phyloP scores from a whole-genome alignment of 2,113 vertebrate species.

The Eptesicus fuscus region DNA sequence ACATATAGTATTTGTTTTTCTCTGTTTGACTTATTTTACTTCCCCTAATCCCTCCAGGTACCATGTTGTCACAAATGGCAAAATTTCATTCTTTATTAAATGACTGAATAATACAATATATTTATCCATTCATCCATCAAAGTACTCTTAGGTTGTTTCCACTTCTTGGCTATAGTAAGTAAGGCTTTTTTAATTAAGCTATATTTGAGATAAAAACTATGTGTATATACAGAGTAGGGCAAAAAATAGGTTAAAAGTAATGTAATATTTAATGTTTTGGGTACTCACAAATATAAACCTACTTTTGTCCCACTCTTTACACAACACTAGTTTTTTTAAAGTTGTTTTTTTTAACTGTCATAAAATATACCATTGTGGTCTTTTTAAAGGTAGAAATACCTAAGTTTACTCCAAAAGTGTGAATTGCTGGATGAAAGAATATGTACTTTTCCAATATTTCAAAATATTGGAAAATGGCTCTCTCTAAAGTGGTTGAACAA shows the following conservation, averaged over 20 bases:
- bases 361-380: background rate
- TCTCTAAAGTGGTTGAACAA: background rate
- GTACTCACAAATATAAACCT: background rate
- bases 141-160: too few species aligned
- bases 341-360: background rate
- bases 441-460: background rate
- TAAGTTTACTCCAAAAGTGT: background rate
- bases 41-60: background rate
- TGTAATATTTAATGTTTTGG: background rate
- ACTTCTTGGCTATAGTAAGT: too few species aligned
- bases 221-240: background rate
- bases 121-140: too few species aligned
- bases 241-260: background rate
- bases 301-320: background rate
- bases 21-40: background rate
- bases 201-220: background rate
- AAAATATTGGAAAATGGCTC: background rate
- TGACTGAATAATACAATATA: background rate
- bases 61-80: background rate
- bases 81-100: background rate
- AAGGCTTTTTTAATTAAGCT: background rate
- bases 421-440: background rate
- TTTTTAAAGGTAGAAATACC: background rate
- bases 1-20: background rate
- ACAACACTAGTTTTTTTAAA: background rate